Percentiles rank a stretch among this genome's conserved stretches.
phyloP scores from a whole-genome alignment of 2,113 vertebrate genomes.

The Xiphorhynchus elegans region DNA sequence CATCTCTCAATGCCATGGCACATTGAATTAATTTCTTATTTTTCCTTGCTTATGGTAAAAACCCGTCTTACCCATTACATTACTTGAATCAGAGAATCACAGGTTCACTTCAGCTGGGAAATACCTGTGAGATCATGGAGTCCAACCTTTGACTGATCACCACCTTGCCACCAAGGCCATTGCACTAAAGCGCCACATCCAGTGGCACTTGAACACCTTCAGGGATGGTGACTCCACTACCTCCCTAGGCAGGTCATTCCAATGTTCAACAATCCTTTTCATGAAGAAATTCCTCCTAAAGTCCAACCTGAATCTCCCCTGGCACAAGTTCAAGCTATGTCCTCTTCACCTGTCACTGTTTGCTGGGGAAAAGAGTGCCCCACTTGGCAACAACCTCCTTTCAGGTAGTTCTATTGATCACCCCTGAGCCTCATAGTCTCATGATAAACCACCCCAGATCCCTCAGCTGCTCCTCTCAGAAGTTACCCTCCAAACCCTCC shows the following conservation, averaged over 20 bases:
- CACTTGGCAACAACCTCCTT: not conserved
- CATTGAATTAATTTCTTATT: not conserved
- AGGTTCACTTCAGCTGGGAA: not conserved
- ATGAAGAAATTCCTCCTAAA: not conserved
- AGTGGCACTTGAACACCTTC: not conserved
- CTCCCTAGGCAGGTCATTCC: not conserved
- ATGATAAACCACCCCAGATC: not conserved
- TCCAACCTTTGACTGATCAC: not conserved
- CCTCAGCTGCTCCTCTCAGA: fast-evolving
- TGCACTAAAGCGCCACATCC: fast-evolving
- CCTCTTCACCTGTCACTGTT: not conserved
- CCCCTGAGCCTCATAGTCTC: not conserved
- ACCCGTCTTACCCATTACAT: not conserved
- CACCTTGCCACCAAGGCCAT: not conserved
- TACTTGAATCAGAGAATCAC: not conserved
- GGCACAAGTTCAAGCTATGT: not conserved
- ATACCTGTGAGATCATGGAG: not conserved
- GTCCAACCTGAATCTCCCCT: not conserved
- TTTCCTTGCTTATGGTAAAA: not conserved
- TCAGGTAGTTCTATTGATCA: no score
- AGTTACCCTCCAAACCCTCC: not conserved
- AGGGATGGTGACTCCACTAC: no score
- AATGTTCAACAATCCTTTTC: not conserved
- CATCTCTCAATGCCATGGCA: not conserved
- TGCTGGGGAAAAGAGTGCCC: not conserved